Conservation (phyloP, 2,888 invertebrate genomes). For the Noctua janthe region DNA sequence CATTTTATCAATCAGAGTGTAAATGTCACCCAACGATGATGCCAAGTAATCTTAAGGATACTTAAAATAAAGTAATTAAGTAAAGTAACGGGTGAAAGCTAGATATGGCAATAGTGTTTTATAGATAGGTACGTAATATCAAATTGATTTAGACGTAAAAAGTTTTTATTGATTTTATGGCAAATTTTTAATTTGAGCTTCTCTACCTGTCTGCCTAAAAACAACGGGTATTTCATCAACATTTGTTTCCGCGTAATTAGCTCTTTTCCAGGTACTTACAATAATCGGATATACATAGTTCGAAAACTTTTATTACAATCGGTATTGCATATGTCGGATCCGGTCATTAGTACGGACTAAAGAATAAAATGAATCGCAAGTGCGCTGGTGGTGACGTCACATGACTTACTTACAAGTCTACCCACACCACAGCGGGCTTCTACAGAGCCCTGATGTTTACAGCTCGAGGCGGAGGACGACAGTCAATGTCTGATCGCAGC, state of each 20-base stretch:
- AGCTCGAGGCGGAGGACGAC: no score
- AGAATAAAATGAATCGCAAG: no score
- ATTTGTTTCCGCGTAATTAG: no score
- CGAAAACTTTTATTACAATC: neutral
- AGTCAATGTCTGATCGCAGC: no score
- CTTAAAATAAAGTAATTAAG: no score
- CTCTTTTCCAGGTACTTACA: neutral
- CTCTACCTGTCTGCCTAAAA: neutral
- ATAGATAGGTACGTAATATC: neutral
- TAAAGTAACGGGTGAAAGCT: neutral
- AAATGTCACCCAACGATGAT: conserved; percentile 27
- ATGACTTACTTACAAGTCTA: no score
- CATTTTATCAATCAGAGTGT: conserved; percentile 55
- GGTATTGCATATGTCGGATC: no score
- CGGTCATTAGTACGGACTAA: no score
- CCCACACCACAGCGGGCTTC: no score
- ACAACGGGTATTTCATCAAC: neutral
- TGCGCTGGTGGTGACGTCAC: no score
- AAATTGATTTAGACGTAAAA: neutral
- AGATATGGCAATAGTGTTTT: neutral
- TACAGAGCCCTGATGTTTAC: no score
- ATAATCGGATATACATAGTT: neutral
- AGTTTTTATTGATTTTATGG: neutral
- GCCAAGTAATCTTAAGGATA: neutral
- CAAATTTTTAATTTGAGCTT: neutral